These are phyloP conservation scores for Montipora sp. DNA, from an alignment of 64 coral and sea anemone genomes.

Conservation along the genomic window DNA sequence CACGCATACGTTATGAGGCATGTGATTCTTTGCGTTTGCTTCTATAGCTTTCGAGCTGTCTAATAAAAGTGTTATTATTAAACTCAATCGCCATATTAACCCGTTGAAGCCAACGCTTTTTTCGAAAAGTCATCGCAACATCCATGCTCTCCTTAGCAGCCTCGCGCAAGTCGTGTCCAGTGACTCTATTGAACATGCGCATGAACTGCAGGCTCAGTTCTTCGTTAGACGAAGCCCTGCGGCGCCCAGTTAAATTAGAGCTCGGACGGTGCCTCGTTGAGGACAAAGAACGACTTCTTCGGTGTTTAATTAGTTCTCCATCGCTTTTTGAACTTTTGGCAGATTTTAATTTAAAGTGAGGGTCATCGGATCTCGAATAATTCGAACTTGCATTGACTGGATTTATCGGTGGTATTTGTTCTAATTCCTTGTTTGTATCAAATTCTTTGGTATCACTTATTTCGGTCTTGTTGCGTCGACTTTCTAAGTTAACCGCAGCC, in stretches of 20 bases:
- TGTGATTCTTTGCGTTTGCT: background rate
- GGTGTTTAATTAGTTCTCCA: slow-evolving; percentile 12
- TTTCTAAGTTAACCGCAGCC: background rate
- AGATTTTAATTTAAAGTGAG: background rate
- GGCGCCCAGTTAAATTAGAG: slow-evolving; percentile 3
- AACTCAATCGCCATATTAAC: slow-evolving; percentile 89
- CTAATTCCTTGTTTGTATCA: background rate
- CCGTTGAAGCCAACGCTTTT: slow-evolving; percentile 86
- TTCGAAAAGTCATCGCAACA: slow-evolving; percentile 85
- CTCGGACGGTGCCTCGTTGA: slow-evolving; percentile 2
- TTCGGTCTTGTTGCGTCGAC: background rate
- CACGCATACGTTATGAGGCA: background rate
- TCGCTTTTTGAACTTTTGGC: slow-evolving; percentile 42
- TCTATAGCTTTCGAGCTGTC: slow-evolving; percentile 27
- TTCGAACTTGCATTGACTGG: background rate
- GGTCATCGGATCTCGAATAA: background rate
- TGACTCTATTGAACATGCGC: slow-evolving; percentile 73
- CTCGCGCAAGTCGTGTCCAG: slow-evolving; percentile 78
- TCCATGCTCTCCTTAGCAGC: slow-evolving; percentile 84
- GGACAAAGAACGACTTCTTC: slow-evolving; percentile 9
- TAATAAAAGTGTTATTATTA: slow-evolving; percentile 86
- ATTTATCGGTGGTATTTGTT: slow-evolving; percentile 65
- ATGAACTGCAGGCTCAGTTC: slow-evolving; percentile 57
- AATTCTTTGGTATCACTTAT: slow-evolving; percentile 8
- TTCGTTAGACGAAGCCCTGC: slow-evolving; percentile 50